Base-by-base conservation (phyloP, 2,888 invertebrate genomes). In the Biston betularia region DNA sequence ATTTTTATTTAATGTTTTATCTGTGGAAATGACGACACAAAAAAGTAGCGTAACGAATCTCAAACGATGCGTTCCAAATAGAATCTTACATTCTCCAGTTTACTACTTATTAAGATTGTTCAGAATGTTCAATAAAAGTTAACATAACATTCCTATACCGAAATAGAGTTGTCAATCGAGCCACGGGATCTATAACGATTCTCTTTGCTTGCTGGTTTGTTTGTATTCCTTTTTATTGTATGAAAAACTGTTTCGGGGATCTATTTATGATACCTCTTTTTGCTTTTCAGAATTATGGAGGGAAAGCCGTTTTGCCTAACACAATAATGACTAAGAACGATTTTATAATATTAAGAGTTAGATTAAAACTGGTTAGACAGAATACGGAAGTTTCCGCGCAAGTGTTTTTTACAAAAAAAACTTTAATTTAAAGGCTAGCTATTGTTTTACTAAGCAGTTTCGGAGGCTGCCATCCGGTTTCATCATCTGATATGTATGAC, bases 1-100 rank as follows among this genome's bases (percentile, higher is more conserved):
- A 49, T 38, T 71, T 71, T 70, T 71, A 72, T 69, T 70, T 66
- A 65, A 71, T 68, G 69, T 72, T 72, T 57, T 61, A 55, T 35
- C 45, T 34, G 44, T 65, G 54, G 62, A 64, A 62, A 62, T 63
- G 45, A 58, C 34, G 35, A 61, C 42, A 59, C 24, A 50, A 70
- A 67, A 73, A 69, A 63, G 56, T 54, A 54, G 52, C 62, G 65
- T 64, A 69, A 68, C 44, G 61, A 70, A 68, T 68, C 61, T 54
- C 35, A 54, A 66, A 53, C 52, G 62, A 55, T 35, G 35, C 58
- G 48, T 59, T 63, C 62, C 58, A 55, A 66, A 66, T 53, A 63
- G 58, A 67, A 49, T 63, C 15, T 49, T 58, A 58, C 67, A 63
- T 68, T 68, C 67, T 50, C 50, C 35, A 44, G 34, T 59, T 63